A percentile compares a stretch with the other conserved stretches of the same genome.
phyloP scores from a whole-genome alignment of 2,113 vertebrate species.

The Benitochromis conjunctus region DNA sequence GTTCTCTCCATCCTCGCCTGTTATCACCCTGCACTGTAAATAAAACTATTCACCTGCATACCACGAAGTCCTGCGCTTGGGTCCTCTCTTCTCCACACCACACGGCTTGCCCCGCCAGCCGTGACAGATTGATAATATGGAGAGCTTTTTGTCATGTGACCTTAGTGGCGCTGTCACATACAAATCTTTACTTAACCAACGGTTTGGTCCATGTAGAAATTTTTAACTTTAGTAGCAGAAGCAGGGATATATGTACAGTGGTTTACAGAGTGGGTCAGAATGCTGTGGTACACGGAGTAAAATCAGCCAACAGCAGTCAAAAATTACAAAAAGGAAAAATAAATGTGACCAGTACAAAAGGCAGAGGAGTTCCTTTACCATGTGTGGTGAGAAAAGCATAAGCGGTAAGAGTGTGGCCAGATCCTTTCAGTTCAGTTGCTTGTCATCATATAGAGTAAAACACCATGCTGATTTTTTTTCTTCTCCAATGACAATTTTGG shows the following conservation, averaged over 20 bases:
- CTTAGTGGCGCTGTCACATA: background rate
- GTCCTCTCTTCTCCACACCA: no score
- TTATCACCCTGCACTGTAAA: no score
- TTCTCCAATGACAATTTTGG: background rate
- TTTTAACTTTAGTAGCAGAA: background rate
- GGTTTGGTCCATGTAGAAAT: background rate
- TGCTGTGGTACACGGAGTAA: background rate
- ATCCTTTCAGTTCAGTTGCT: background rate
- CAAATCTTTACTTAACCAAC: background rate
- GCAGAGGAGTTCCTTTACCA: conserved; percentile 42
- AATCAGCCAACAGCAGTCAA: background rate
- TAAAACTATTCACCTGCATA: no score
- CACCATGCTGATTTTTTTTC: background rate
- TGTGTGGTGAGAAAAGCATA: conserved; percentile 11
- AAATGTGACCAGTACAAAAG: conserved; percentile 13
- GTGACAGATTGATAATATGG: background rate
- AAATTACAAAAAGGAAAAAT: background rate
- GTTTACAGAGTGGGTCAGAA: background rate
- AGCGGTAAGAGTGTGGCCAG: background rate
- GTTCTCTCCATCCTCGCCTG: no score
- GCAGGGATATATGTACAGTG: background rate
- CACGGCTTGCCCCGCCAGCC: no score
- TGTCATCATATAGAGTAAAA: background rate
- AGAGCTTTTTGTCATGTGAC: background rate
- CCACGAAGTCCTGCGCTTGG: no score